Conservation (phyloP, 1,140 invertebrate species). For the Odontomachus brunneus region DNA sequence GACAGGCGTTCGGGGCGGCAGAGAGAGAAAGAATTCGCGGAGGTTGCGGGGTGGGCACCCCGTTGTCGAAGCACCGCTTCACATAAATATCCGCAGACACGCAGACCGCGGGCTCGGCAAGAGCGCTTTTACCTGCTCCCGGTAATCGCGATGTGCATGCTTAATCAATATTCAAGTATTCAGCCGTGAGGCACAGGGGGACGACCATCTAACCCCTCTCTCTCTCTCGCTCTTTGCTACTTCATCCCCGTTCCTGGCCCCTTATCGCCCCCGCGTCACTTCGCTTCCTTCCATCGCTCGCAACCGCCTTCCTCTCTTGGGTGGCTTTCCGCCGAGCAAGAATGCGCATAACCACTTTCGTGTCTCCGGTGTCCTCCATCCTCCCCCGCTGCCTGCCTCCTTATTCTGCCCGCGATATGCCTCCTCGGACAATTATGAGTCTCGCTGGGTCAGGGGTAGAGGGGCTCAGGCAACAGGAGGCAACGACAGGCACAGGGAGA, state of each 20-base stretch:
- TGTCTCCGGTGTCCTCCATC: conserved; percentile 40
- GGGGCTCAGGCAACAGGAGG: conserved; percentile 47
- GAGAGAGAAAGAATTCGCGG: not conserved
- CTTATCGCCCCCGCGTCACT: conserved; percentile 1
- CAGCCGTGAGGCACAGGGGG: conserved; percentile 61
- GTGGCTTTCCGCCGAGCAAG: conserved; percentile 30
- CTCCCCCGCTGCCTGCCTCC: conserved; percentile 7
- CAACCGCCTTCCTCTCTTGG: not conserved
- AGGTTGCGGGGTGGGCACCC: not conserved
- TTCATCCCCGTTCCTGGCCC: conserved; percentile 2
- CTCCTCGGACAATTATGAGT: conserved; percentile 78
- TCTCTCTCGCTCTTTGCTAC: conserved; percentile 22
- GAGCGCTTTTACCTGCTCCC: conserved; percentile 69
- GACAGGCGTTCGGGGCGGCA: not conserved
- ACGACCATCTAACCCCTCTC: not conserved
- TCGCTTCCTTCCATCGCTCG: not conserved
- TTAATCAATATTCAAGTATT: conserved; percentile 82
- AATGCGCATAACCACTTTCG: conserved; percentile 73
- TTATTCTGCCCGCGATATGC: conserved; percentile 64
- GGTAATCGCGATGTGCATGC: conserved; percentile 77
- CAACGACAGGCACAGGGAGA: not conserved
- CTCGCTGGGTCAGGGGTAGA: conserved; percentile 58
- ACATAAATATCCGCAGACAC: conserved; percentile 80
- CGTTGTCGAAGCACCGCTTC: conserved; percentile 47
- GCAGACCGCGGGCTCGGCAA: conserved; percentile 65